These are phyloP conservation scores for Sthenelais limicola DNA, from an alignment of 2,888 invertebrate genomes.

Conservation along the genomic window DNA sequence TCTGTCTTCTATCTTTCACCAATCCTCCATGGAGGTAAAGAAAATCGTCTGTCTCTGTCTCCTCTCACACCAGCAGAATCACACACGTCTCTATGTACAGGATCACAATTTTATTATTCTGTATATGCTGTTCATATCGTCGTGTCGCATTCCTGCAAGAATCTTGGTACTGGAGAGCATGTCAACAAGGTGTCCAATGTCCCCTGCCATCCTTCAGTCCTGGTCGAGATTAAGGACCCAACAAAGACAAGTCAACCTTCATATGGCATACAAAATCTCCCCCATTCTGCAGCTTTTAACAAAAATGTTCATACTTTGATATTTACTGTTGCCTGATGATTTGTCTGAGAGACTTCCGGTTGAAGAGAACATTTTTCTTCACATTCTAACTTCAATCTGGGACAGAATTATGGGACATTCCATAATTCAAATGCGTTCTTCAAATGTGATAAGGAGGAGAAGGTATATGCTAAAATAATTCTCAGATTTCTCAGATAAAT, in stretches of 20 bases:
- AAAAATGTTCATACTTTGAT: slow-evolving; percentile 21
- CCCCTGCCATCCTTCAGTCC: neutral
- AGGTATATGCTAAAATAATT: too few relatives aligned
- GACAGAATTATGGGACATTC: too few relatives aligned
- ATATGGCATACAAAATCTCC: slow-evolving; percentile 14
- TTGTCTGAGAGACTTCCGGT: slow-evolving; percentile 31
- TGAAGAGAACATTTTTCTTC: slow-evolving; percentile 1
- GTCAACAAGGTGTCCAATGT: slow-evolving; percentile 27
- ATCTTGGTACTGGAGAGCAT: slow-evolving; percentile 20
- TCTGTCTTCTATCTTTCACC: too few relatives aligned
- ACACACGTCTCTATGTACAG: neutral
- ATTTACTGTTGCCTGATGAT: slow-evolving; percentile 15
- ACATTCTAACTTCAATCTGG: neutral
- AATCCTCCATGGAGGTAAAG: too few relatives aligned
- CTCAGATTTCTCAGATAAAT: too few relatives aligned
- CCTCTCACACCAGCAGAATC: too few relatives aligned
- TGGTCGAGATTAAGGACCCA: slow-evolving; percentile 10
- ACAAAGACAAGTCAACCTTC: slow-evolving; percentile 2
- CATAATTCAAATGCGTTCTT: too few relatives aligned
- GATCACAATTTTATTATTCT: slow-evolving; percentile 22
- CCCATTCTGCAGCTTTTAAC: neutral
- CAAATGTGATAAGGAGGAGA: too few relatives aligned
- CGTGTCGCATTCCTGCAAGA: slow-evolving; percentile 19
- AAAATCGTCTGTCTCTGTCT: too few relatives aligned
- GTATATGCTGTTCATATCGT: slow-evolving; percentile 22